Evolutionary conservation across 2,113 vertebrate species (phyloP).

Genomic region (Xyrauchen texanus): DNA sequence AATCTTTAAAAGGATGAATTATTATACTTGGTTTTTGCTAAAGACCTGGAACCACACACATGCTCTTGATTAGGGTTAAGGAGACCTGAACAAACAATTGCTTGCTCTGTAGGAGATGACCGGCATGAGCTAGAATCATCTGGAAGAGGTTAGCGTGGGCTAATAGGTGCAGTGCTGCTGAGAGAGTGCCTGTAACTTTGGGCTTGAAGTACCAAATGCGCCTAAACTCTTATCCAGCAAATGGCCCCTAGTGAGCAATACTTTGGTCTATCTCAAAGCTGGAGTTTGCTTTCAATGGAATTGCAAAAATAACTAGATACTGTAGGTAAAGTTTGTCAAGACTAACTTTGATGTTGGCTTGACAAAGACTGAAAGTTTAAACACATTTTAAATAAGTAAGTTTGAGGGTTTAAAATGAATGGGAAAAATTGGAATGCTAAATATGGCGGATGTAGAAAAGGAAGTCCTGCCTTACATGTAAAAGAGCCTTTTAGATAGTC

Average conservation of each 20-base stretch:
- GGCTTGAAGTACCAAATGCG: constrained; percentile 19
- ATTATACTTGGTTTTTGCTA: neutral
- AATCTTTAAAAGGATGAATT: constrained; percentile 3
- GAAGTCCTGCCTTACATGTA: too few relatives aligned
- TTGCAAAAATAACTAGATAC: too few relatives aligned
- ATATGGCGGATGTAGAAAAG: too few relatives aligned
- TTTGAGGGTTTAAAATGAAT: too few relatives aligned
- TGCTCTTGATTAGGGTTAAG: constrained; percentile 59
- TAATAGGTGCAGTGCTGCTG: constrained; percentile 58
- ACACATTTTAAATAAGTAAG: too few relatives aligned
- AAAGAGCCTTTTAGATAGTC: too few relatives aligned
- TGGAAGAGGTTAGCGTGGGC: constrained; percentile 68
- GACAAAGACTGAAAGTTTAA: too few relatives aligned
- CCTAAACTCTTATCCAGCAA: neutral
- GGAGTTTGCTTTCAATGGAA: too few relatives aligned
- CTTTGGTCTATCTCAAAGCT: too few relatives aligned
- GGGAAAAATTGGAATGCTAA: too few relatives aligned
- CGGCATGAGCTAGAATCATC: constrained; percentile 55
- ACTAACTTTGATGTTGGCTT: too few relatives aligned
- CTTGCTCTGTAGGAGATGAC: constrained; percentile 53
- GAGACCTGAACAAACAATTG: constrained; percentile 59
- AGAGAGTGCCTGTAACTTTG: constrained; percentile 64
- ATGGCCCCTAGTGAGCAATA: neutral
- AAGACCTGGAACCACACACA: constrained; percentile 48
- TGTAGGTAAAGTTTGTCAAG: too few relatives aligned